Evolutionary conservation across 2,113 vertebrate genomes (phyloP).

Genomic region (Cichladusa arquata): DNA sequence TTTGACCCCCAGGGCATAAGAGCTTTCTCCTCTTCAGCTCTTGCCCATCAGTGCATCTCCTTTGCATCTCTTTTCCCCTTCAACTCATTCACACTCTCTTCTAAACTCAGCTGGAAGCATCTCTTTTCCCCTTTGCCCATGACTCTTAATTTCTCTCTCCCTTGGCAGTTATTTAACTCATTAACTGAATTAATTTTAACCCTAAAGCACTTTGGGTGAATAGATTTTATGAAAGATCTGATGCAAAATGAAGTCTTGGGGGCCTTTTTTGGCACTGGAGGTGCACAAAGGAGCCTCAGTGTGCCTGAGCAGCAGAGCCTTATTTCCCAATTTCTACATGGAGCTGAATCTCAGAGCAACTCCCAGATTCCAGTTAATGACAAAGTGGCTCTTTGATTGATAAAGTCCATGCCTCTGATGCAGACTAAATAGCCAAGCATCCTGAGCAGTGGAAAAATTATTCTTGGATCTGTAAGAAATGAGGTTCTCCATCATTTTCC

Average conservation of each 20-base stretch:
- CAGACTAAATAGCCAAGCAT: slow-evolving; percentile 56
- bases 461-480: slow-evolving; percentile 41
- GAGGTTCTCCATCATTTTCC: not conserved
- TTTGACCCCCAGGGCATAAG: slow-evolving; percentile 4
- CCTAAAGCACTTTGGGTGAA: slow-evolving; percentile 37
- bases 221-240: slow-evolving; percentile 52
- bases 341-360: slow-evolving; percentile 2
- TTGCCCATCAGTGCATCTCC: slow-evolving; percentile 33
- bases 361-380: slow-evolving; percentile 44
- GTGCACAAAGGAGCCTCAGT: slow-evolving; percentile 35
- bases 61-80: slow-evolving; percentile 57
- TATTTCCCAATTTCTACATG: not conserved
- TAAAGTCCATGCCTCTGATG: slow-evolving; percentile 53
- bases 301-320: slow-evolving; percentile 23
- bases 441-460: slow-evolving; percentile 42
- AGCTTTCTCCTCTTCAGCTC: slow-evolving; percentile 37
- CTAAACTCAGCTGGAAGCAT: slow-evolving; percentile 57
- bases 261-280: slow-evolving; percentile 23
- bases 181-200: slow-evolving; percentile 69
- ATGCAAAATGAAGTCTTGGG: slow-evolving; percentile 49
- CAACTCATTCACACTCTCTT: slow-evolving; percentile 42
- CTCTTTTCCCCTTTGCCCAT: slow-evolving; percentile 57
- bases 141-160: slow-evolving; percentile 67
- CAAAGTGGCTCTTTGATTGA: slow-evolving; percentile 60
- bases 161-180: slow-evolving; percentile 67